These are phyloP conservation scores for Griposia aprilina DNA, from an alignment of 2,888 invertebrate species.

Conservation along the genomic window DNA sequence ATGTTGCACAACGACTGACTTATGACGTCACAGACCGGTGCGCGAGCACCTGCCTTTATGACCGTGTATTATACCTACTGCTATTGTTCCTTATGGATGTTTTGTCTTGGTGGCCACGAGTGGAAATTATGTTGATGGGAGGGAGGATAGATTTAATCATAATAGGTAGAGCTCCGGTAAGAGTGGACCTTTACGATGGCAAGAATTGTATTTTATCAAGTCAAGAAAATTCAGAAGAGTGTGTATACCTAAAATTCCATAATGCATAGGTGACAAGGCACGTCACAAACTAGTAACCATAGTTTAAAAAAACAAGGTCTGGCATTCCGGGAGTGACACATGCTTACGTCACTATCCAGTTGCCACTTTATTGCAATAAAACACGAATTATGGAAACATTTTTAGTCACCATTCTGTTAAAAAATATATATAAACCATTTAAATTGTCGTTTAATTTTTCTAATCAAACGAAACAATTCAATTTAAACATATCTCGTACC, in stretches of 20 bases:
- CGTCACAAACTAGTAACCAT: no score
- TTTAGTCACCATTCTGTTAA: no score
- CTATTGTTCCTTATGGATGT: conserved; percentile 52
- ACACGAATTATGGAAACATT: no score
- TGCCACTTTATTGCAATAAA: no score
- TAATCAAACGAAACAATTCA: no score
- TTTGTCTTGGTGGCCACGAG: conserved; percentile 30
- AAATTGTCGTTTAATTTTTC: no score
- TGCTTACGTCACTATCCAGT: no score
- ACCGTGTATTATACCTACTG: conserved; percentile 12
- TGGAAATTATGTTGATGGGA: conserved; percentile 48
- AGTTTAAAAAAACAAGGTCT: no score
- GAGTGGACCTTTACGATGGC: neutral
- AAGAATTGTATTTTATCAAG: neutral
- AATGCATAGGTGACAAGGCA: neutral
- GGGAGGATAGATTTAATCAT: conserved; percentile 7
- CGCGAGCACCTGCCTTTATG: conserved; percentile 15
- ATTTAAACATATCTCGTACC: no score
- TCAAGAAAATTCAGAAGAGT: neutral
- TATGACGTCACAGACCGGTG: conserved; percentile 22
- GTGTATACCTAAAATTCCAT: neutral
- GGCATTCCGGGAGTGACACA: no score
- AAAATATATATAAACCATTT: no score
- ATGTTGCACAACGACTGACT: conserved; percentile 46
- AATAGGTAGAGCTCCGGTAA: neutral